Evolutionary conservation across 2,113 vertebrate species (phyloP), one percentile per base, ranked within the genome.

Genomic region (Phylloscopus whistleri): DNA sequence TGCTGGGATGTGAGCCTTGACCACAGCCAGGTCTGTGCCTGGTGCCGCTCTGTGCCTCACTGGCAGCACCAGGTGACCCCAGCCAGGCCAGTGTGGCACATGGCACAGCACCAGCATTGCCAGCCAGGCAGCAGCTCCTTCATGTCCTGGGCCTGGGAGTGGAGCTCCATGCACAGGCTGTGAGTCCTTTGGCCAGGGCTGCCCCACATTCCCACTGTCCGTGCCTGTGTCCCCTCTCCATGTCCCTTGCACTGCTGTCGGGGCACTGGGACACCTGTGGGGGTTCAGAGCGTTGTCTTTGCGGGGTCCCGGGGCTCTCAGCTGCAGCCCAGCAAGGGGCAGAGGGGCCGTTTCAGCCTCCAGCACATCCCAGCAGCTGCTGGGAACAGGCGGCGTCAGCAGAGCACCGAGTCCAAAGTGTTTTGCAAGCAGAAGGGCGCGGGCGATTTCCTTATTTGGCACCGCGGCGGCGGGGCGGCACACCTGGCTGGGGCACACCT

Each of bases 31-130:
- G 35, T 48, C 39, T 7, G 11, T 3, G 12, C 37, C 66, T 18
- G 4, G 35, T 35, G 13, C 66, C 0, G 0, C 14, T 9, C 70
- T 1, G 0, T 5, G 43, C 43, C 75, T 28, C 44, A 0, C 0
- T 4, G 21, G 67, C 49, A 28, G 13, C 63, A 11, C 44, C 58
- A 52, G 44, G 22, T 12, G 18, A 12, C 20, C 2, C 7, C 70
- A 35, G 31, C 70, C 41, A 16, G 78, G 66, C 75, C 37, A 5
- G 75, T 0, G 2, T 3, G 15, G 69, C 60, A 30, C 58, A 26
- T 0, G 6, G 80, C 1, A 0, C 74, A 33, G 89, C 69, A n/a
- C 64, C 1, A 2, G 58, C 58, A 46, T 6, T 46, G 22, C 39
- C 58, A 20, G 27, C 31, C 11, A 2, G 43, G 81, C 77, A 80